Evolutionary conservation across 2,113 vertebrate species (phyloP).

Genomic region (Microtus ochrogaster): DNA sequence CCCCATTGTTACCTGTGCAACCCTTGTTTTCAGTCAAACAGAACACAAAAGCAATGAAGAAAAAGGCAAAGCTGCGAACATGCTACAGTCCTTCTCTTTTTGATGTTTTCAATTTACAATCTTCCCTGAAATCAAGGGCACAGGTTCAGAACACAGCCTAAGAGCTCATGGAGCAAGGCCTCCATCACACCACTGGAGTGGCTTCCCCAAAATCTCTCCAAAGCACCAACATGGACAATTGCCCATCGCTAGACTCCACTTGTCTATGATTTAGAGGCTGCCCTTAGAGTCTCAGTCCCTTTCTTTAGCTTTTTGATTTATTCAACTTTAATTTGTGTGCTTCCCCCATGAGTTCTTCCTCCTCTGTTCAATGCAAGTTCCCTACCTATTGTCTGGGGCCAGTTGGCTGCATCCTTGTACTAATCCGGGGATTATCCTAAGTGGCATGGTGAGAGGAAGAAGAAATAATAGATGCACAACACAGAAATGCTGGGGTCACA

Average conservation of each 20-base stretch:
- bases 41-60: not conserved
- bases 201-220: not conserved
- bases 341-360: not conserved
- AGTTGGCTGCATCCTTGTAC: not conserved
- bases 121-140: not conserved
- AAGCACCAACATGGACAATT: not conserved
- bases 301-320: not conserved
- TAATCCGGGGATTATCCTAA: not conserved
- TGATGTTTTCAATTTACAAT: not conserved
- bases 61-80: not conserved
- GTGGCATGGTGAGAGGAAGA: not conserved
- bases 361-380: not conserved
- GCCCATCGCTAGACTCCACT: not conserved
- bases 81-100: rapidly evolving
- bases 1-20: not conserved
- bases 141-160: not conserved
- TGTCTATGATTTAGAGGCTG: not conserved
- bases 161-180: not conserved
- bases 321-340: not conserved
- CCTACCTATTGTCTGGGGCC: not conserved
- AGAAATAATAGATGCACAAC: not conserved
- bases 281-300: not conserved
- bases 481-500: not conserved
- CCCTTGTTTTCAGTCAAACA: not conserved
- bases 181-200: not conserved